Percentiles rank a stretch among this genome's conserved stretches.
Conservation (phyloP, 2,797 vertebrate species). For the Percopsis omiscomaycus region DNA sequence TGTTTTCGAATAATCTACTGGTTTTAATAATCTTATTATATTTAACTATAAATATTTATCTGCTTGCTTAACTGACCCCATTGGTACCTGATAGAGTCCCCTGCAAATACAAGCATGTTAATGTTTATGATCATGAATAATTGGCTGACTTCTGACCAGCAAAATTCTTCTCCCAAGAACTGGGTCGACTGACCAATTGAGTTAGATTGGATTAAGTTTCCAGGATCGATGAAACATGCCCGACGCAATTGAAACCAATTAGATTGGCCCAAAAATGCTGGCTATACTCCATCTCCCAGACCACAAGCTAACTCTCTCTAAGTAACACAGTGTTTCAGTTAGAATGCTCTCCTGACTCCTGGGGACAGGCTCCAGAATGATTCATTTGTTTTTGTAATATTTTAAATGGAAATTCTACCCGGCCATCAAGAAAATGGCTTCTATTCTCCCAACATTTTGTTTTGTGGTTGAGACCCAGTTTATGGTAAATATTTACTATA, state of each 20-base stretch:
- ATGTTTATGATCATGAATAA: constrained; percentile 13
- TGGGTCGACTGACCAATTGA: constrained; percentile 3
- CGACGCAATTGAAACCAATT: constrained; percentile 20
- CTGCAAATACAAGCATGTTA: not conserved
- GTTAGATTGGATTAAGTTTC: constrained; percentile 24
- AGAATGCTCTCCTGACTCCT: constrained; percentile 34
- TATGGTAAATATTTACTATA: not conserved
- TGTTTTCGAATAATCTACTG: too few species aligned
- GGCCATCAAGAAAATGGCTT: not conserved
- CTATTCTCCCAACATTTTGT: not conserved
- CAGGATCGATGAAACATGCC: constrained; percentile 20
- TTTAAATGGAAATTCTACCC: not conserved
- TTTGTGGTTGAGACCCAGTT: not conserved
- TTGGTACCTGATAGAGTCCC: too few species aligned
- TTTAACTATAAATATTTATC: too few species aligned
- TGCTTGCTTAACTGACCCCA: too few species aligned
- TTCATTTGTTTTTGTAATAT: constrained; percentile 1
- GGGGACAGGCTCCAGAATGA: constrained; percentile 10
- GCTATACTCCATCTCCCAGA: not conserved
- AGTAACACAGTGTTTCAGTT: constrained; percentile 32
- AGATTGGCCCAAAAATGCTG: constrained; percentile 28
- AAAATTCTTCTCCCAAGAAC: constrained; percentile 8
- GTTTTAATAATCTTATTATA: too few species aligned
- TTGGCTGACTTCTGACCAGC: constrained; percentile 5
- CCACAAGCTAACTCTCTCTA: constrained; percentile 19